Percentiles rank a stretch among this genome's conserved stretches.
Conservation (phyloP, 2,888 invertebrate species). For the Xestia xanthographa region DNA sequence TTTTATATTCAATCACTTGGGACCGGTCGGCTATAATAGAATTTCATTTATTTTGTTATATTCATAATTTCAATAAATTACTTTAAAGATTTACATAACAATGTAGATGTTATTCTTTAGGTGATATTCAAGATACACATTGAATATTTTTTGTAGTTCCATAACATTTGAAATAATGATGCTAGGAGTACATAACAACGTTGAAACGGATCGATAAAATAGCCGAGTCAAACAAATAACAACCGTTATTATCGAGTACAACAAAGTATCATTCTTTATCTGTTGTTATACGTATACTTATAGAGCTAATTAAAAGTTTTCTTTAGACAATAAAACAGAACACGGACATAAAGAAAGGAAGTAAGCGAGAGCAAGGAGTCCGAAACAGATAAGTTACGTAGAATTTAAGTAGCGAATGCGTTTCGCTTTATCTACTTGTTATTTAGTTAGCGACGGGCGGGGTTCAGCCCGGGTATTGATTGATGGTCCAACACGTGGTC, state of each 20-base stretch:
- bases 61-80: conserved; percentile 61
- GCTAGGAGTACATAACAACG: conserved; percentile 17
- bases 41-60: conserved; percentile 66
- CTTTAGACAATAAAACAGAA: conserved; percentile 64
- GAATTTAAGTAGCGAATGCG: conserved; percentile 78
- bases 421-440: conserved; percentile 80
- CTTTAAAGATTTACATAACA: conserved; percentile 52
- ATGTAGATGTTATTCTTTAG: conserved; percentile 26
- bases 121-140: conserved; percentile 21
- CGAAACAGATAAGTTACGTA: conserved; percentile 69
- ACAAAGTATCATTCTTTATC: conserved; percentile 50
- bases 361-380: conserved; percentile 46
- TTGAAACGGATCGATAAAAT: conserved; percentile 49
- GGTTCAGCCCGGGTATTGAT: conserved; percentile 77
- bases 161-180: conserved; percentile 40
- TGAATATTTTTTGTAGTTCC: conserved; percentile 10
- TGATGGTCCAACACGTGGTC: conserved; percentile 79
- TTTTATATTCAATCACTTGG: conserved; percentile 68
- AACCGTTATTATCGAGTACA: conserved; percentile 45
- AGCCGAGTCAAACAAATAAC: conserved; percentile 51
- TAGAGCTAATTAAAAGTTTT: conserved; percentile 73
- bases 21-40: conserved; percentile 61
- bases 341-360: conserved; percentile 49
- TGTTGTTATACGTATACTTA: conserved; percentile 40
- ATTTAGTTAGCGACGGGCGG: conserved; percentile 77